phyloP scores from a whole-genome alignment of 2,113 vertebrate genomes.

The Chaetura pelagica region DNA sequence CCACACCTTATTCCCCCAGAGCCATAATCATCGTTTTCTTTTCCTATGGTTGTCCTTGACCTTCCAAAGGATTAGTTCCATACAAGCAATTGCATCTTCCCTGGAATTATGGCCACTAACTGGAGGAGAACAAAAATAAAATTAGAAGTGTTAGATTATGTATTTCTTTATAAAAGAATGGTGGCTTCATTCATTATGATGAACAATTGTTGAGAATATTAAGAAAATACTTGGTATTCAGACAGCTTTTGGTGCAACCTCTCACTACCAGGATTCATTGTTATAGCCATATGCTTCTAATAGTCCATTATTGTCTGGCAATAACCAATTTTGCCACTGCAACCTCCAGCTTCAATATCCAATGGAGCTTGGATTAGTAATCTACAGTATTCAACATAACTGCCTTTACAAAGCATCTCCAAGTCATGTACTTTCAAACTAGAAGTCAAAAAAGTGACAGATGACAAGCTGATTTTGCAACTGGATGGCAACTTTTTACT shows the following conservation, averaged over 20 bases:
- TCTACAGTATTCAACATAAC: background rate
- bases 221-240: background rate
- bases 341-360: background rate
- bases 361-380: background rate
- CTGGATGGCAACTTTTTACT: background rate
- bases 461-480: background rate
- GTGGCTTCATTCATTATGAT: background rate
- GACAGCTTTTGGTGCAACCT: background rate
- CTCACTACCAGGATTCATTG: background rate
- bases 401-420: background rate
- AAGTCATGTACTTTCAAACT: background rate
- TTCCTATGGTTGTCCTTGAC: slow-evolving; percentile 79
- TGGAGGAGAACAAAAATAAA: background rate
- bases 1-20: background rate
- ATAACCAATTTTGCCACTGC: background rate
- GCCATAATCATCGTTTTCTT: slow-evolving; percentile 55
- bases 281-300: background rate
- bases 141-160: background rate
- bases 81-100: slow-evolving; percentile 80
- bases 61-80: slow-evolving; percentile 86
- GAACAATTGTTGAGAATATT: background rate
- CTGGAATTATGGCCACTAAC: slow-evolving; percentile 79
- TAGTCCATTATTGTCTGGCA: background rate
- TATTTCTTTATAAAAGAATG: background rate
- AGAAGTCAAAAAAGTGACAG: background rate